Base-by-base conservation (phyloP, 2,797 vertebrate genomes). In the Odontamblyopus rebecca region DNA sequence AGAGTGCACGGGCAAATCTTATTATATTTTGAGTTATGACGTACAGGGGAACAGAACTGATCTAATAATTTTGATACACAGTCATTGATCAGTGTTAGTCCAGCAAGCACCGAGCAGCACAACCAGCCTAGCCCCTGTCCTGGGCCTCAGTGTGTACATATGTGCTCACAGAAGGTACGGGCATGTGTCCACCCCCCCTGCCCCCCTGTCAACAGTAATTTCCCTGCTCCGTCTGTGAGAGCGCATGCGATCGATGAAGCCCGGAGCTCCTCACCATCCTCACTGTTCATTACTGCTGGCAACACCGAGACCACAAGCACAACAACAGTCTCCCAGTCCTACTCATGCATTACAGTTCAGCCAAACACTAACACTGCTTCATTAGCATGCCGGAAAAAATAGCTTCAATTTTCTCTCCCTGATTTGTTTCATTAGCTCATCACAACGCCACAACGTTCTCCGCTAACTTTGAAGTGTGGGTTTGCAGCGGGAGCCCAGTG, bases 231-330 rank as follows among this genome's bases (percentile, higher is more conserved):
- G 83, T 86, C 89, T 91, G 88, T 87, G 87, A 80, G 83, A 75
- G 80, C 70, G 84, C 18, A 79, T 9, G 76, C 63, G 69, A 90
- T 91, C 88, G 81, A 91, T 89, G 88, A 85, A 60, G 80, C 77
- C 44, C 29, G 11, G 78, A 71, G 83, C 15, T 69, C 73, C 23
- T 85, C 88, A 32, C 59, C 30, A 74, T 75, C 81, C 86, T 74
- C 76, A 71, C 91, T 86, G 83, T 88, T 93, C 84, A 90, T 92
- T 91, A 91, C 83, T 62, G 81, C 56, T 78, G 80, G 82, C 80
- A 88, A 83, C 70, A 51, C 76, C 48, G 70, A 61, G 50, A 71
- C 78, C 82, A 79, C 72, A 73, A 81, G 80, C 76, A 79, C 76
- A 86, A 35, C 32, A 85, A 88, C 82, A 85, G 84, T 70, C 38